Evolutionary conservation across 2,888 invertebrate genomes (phyloP).

Genomic region (Meandrusa payeni): DNA sequence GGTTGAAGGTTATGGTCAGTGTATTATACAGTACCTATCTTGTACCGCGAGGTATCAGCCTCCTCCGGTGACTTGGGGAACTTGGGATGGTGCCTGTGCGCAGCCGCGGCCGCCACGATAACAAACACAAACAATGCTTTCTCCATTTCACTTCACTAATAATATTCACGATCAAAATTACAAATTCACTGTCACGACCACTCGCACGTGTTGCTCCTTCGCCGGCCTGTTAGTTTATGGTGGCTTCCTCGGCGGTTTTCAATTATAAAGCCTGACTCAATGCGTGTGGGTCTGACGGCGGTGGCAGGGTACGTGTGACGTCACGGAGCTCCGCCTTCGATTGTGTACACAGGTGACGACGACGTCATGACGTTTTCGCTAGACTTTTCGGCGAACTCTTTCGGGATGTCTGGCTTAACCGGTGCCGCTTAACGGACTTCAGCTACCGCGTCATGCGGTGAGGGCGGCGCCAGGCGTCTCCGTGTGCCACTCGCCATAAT

Average conservation of each 20-base stretch:
- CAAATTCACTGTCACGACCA: slow-evolving; percentile 28
- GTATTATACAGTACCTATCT: too few species aligned
- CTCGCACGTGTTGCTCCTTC: slow-evolving; percentile 51
- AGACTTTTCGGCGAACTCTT: slow-evolving; percentile 20
- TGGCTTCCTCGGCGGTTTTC: slow-evolving; percentile 43
- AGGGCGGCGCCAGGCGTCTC: neutral
- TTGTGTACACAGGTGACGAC: slow-evolving; percentile 43
- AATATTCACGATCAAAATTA: slow-evolving; percentile 26
- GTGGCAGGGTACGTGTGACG: slow-evolving; percentile 48
- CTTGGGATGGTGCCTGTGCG: slow-evolving; percentile 56
- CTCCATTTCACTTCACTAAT: slow-evolving; percentile 53
- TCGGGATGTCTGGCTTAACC: slow-evolving; percentile 13
- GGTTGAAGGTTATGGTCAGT: too few species aligned
- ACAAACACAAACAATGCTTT: slow-evolving; percentile 55
- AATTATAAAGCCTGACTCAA: slow-evolving; percentile 67
- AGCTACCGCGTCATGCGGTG: neutral
- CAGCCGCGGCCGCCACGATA: slow-evolving; percentile 47
- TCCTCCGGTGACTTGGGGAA: slow-evolving; percentile 50
- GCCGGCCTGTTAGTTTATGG: slow-evolving; percentile 59
- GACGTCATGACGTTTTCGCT: slow-evolving; percentile 21
- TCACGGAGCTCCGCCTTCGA: slow-evolving; percentile 34
- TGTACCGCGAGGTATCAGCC: slow-evolving; percentile 32
- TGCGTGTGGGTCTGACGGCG: slow-evolving; percentile 35
- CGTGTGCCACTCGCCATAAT: neutral
- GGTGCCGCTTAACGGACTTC: slow-evolving; percentile 16